Conservation (phyloP, 2,797 vertebrate species). For the Momotus momota region DNA sequence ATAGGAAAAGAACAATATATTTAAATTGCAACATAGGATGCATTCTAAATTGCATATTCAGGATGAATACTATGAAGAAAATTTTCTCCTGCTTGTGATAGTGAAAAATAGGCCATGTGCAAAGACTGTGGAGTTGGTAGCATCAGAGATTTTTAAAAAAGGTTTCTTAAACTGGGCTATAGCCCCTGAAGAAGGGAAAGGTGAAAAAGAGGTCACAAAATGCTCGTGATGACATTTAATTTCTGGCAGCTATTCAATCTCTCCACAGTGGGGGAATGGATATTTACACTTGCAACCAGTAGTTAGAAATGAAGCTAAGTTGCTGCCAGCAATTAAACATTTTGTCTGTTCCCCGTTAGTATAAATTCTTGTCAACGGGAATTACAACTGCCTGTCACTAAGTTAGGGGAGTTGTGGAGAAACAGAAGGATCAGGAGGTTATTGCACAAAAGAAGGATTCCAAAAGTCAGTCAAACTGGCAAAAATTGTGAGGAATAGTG, state of each 20-base stretch:
- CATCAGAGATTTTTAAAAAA: rapidly evolving
- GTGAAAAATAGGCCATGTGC: neutral
- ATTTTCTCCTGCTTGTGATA: neutral
- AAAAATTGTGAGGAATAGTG: neutral
- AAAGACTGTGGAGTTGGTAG: neutral
- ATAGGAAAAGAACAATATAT: neutral
- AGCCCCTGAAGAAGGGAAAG: neutral
- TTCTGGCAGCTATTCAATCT: neutral
- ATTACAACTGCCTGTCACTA: neutral
- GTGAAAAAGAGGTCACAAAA: neutral
- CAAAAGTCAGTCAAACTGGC: neutral
- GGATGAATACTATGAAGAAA: neutral
- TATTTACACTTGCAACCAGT: neutral
- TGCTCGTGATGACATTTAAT: neutral
- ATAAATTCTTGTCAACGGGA: neutral
- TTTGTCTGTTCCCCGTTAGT: neutral
- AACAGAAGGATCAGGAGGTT: neutral
- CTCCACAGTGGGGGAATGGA: neutral
- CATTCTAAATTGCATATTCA: neutral
- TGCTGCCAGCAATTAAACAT: neutral
- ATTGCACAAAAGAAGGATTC: neutral
- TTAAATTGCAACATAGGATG: neutral
- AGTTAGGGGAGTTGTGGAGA: neutral
- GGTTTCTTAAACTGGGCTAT: neutral
- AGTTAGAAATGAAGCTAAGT: neutral